phyloP scores from a whole-genome alignment of 2,888 invertebrate genomes.

The Griposia aprilina region DNA sequence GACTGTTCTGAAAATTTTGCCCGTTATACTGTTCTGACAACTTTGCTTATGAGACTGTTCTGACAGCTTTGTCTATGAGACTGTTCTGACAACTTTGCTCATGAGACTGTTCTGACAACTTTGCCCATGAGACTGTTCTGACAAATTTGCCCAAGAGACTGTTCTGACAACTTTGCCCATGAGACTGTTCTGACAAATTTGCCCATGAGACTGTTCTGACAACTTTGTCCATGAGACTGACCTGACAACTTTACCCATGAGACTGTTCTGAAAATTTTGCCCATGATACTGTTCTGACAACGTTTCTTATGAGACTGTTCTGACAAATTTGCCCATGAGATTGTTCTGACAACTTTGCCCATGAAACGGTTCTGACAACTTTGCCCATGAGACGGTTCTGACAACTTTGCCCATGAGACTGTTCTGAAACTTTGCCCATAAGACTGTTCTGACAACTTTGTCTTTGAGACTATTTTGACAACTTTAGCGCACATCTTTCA shows the following conservation, averaged over 20 bases:
- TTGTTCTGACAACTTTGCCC: not conserved
- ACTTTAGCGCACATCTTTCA: not conserved
- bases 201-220: not conserved
- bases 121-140: not conserved
- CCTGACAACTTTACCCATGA: not conserved
- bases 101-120: not conserved
- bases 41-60: not conserved
- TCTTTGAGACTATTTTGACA: not conserved
- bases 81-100: not conserved
- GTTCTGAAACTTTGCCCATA: not conserved
- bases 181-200: not conserved
- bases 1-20: not conserved
- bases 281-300: not conserved
- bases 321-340: not conserved
- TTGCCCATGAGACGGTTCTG: not conserved
- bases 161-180: not conserved
- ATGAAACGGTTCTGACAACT: not conserved
- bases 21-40: not conserved
- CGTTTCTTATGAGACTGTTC: not conserved
- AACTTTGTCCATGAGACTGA: not conserved
- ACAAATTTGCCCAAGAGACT: not conserved
- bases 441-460: not conserved
- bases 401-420: not conserved
- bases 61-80: not conserved
- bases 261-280: not conserved